Conservation (phyloP, 2,888 invertebrate species). For the Ennomos fuscantarius region DNA sequence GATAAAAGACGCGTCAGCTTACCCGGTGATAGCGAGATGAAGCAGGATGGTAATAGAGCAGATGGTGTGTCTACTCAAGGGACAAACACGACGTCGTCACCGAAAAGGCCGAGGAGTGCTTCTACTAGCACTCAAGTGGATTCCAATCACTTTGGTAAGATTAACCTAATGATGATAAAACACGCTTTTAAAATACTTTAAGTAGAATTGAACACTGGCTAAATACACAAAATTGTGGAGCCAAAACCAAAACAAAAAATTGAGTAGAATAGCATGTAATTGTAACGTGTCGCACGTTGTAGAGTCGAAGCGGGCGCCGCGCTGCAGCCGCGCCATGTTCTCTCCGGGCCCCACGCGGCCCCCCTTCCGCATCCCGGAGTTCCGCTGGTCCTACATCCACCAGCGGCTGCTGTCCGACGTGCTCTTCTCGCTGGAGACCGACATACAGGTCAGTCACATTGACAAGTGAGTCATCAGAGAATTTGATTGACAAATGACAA, state of each 20-base stretch:
- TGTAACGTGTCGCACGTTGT: too few species aligned
- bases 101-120: conserved; percentile 91
- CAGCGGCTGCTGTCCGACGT: conserved; percentile 98
- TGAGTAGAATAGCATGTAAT: too few species aligned
- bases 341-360: conserved; percentile 96
- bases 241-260: too few species aligned
- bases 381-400: conserved; percentile 99
- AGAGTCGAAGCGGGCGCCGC: conserved; percentile 86
- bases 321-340: conserved; percentile 94
- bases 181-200: background rate
- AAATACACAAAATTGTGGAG: too few species aligned
- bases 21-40: conserved; percentile 82
- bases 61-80: conserved; percentile 71
- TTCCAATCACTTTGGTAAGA: conserved; percentile 92
- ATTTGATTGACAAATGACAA: too few species aligned
- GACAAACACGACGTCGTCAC: conserved; percentile 82
- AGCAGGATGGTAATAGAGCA: conserved; percentile 70
- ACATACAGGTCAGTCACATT: conserved; percentile 90
- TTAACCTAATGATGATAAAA: background rate
- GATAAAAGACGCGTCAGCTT: conserved; percentile 86
- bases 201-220: too few species aligned
- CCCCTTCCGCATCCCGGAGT: conserved; percentile 99
- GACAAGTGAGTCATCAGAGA: too few species aligned
- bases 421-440: conserved; percentile 97
- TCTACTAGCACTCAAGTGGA: conserved; percentile 94